These are phyloP conservation scores for Hoplodrina ambigua DNA, from an alignment of 2,888 invertebrate species.

Conservation along the genomic window DNA sequence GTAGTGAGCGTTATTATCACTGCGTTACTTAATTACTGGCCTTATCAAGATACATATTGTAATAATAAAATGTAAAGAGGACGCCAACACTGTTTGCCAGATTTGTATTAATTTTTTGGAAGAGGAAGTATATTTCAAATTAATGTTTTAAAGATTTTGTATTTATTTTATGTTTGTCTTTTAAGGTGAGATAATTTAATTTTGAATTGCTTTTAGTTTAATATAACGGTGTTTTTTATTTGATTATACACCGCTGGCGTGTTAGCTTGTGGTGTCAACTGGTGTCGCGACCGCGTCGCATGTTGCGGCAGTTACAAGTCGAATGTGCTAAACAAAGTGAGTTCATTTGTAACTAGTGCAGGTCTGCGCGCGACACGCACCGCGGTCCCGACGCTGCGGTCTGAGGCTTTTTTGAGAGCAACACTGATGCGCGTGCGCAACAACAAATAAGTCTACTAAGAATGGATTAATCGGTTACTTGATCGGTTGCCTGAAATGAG, in stretches of 20 bases:
- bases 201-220: too few species aligned
- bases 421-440: neutral
- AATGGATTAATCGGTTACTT: too few species aligned
- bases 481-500: neutral
- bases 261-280: slow-evolving; percentile 22
- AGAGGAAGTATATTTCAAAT: too few species aligned
- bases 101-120: neutral
- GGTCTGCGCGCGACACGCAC: too few species aligned
- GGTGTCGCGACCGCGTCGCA: neutral
- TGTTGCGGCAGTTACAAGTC: neutral
- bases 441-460: neutral
- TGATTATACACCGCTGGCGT: slow-evolving; percentile 24
- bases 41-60: slow-evolving; percentile 37
- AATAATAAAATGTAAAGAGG: slow-evolving; percentile 1
- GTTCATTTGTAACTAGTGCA: neutral
- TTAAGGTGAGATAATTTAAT: too few species aligned
- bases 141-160: neutral
- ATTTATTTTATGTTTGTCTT: neutral
- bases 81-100: slow-evolving; percentile 25
- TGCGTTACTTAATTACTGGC: slow-evolving; percentile 32
- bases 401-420: slow-evolving; percentile 13
- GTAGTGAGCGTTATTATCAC: neutral
- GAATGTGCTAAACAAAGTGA: neutral
- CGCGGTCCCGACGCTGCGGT: slow-evolving; percentile 12
- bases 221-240: slow-evolving; percentile 2